Base-by-base conservation (phyloP, 2,888 invertebrate genomes). In the Allacma fusca region DNA sequence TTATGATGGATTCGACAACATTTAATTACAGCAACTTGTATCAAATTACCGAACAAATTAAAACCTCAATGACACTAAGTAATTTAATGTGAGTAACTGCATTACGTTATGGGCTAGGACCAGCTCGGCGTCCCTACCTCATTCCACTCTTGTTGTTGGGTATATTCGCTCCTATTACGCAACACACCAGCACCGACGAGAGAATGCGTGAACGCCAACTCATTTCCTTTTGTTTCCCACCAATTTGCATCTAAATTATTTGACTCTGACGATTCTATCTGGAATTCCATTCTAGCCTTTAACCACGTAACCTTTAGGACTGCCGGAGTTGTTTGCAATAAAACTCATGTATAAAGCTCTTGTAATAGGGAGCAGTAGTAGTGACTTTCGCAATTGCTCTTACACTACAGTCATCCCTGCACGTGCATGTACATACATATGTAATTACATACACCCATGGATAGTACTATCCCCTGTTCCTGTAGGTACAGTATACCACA, bases 21-120 rank as follows among this genome's bases (percentile, higher is more conserved):
- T 40, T 69, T 69, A 28, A 23, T 69, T 13, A 40, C 29, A 24
- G 13, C 29, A 26, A 26, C 26, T 2, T 28, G 65, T 68, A 29
- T 68, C 68, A 68, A 29, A 68, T 68, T 29, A 68, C 43, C 40
- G n/a, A 68, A 29, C 68, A 68, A 68, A 68, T 68, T 68, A 68
- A 68, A 68, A 68, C 23, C 68, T 68, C 34, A 68, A 23, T 68
- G 68, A 68, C 68, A 68, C 23, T 12, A 68, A 68, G 28, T 68
- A 68, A 68, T 28, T 68, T 68, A n/a, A 28, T 34, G 28, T 19
- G 28, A 68, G 40, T 68, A 16, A 34, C 67, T 34, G 13, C 71
- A 19, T 71, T 57, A 40, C 57, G 9, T 24, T 13, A 23, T 69
- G 40, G 16, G n/a, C 69, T 34, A 50, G 7, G 4, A 5, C 19